Evolutionary conservation across 2,888 invertebrate genomes (phyloP).

Genomic region (Lasioglossum pauxillum): DNA sequence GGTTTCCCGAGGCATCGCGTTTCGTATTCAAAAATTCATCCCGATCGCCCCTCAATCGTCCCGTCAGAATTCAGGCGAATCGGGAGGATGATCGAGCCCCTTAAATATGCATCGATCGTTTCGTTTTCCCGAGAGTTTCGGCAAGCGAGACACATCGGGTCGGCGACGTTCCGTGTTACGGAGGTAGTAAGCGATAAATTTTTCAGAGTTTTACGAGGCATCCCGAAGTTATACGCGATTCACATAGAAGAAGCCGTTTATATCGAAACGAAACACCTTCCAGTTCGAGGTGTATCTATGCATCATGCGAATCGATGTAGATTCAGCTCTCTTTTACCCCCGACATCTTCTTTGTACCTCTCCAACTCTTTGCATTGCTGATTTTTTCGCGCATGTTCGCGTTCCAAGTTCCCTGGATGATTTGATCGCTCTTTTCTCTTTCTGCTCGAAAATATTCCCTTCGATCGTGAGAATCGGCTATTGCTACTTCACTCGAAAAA

Average conservation of each 20-base stretch:
- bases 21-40: slow-evolving; percentile 65
- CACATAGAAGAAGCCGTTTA: slow-evolving; percentile 64
- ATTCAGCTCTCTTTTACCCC: slow-evolving; percentile 22
- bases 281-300: slow-evolving; percentile 39
- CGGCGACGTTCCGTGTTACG: slow-evolving; percentile 50
- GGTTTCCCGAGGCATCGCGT: slow-evolving; percentile 1
- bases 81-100: slow-evolving; percentile 71
- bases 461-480: slow-evolving; percentile 18
- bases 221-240: slow-evolving; percentile 66
- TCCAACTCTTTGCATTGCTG: slow-evolving; percentile 7
- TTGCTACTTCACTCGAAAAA: background rate
- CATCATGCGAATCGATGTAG: slow-evolving; percentile 57
- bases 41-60: slow-evolving; percentile 38
- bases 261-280: slow-evolving; percentile 46
- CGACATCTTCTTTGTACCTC: slow-evolving; percentile 15
- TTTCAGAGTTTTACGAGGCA: slow-evolving; percentile 73
- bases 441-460: background rate
- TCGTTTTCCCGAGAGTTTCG: slow-evolving; percentile 55
- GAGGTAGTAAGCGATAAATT: slow-evolving; percentile 71
- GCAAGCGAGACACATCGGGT: slow-evolving; percentile 50
- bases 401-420: slow-evolving; percentile 27
- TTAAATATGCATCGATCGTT: slow-evolving; percentile 76
- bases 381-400: slow-evolving; percentile 11
- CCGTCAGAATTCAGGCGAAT: slow-evolving; percentile 58
- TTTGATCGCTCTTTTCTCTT: slow-evolving; percentile 17